Percentiles rank a stretch among this genome's conserved stretches.
Evolutionary conservation across 2,113 vertebrate species (phyloP).

Genomic region (Leptocoma aspasia): DNA sequence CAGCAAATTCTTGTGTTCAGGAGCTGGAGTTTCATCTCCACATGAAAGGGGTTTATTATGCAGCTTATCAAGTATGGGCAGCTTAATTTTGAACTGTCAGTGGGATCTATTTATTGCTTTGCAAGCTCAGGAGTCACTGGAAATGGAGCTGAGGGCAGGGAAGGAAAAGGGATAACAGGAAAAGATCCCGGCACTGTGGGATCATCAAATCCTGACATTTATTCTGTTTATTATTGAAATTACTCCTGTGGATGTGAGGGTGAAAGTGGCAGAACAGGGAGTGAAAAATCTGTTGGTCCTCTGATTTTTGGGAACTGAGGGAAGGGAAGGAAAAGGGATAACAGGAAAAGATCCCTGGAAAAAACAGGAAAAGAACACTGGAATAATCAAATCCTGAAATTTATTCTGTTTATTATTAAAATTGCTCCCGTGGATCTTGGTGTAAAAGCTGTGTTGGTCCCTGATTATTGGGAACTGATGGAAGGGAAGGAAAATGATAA

Average conservation of each 20-base stretch:
- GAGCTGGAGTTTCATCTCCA: conserved; percentile 48
- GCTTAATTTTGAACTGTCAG: conserved; percentile 6
- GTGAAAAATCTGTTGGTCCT: not conserved
- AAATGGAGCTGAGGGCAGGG: not conserved
- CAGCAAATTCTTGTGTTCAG: not conserved
- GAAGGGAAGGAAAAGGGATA: not conserved
- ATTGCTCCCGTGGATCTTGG: too few relatives aligned
- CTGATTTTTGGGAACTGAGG: not conserved
- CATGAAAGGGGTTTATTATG: conserved; percentile 39
- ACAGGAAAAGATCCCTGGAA: not conserved
- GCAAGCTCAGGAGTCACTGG: not conserved
- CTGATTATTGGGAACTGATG: not conserved
- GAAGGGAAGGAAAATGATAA: not conserved
- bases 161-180: not conserved
- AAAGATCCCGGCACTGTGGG: not conserved
- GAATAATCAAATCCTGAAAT: not conserved
- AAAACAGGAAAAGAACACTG: rapidly evolving
- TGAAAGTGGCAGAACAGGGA: too few relatives aligned
- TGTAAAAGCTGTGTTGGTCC: too few relatives aligned
- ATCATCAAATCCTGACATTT: not conserved
- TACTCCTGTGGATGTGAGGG: rapidly evolving
- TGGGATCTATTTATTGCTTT: not conserved
- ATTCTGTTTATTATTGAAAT: not conserved
- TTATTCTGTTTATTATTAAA: not conserved
- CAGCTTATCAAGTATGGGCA: conserved; percentile 1